Base-by-base conservation (phyloP, 2,888 invertebrate species). In the Pristionchus entomophagus region DNA sequence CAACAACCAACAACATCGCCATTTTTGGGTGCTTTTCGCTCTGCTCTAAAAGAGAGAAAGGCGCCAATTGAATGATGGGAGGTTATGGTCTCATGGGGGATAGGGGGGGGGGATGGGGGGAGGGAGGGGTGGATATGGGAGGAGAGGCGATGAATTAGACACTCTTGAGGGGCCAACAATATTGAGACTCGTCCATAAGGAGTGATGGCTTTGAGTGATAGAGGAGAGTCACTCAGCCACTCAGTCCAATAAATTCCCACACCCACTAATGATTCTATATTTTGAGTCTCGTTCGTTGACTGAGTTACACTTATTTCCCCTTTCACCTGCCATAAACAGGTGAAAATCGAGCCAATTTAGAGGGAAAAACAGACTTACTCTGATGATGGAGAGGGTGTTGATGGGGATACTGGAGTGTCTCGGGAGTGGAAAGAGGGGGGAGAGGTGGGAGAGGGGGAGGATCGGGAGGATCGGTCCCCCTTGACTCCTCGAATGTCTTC, bases 131-230 rank as follows among this genome's bases (percentile, higher is more conserved):
- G n/a, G 26, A 26, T 26, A 22, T 59, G 26, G n/a, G 59, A 59
- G 59, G 59, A 22, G n/a, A 45, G 49, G 78, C 51, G 45, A 80
- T 49, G 32, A 80, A 80, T 73, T 73, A 73, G 73, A 69, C 62
- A 62, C 62, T 62, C 56, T 62, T 32, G 41, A 73, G n/a, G 73
- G 73, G n/a, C 32, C 5, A 32, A 51, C 32, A 80, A 51, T 80
- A 80, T 29, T 51, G 78, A 22, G n/a, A 12, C n/a, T 35, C 8
- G 49, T 80, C 78, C 29, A 80, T 73, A 80, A 51, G 51, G n/a
- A 32, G 49, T 80, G 78, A 80, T 49, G 78, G 10, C 14, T n/a
- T 49, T 78, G 77, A 78, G 78, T 78, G 78, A 80, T 80, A 41
- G 65, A 35, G 35, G 19, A n/a, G 65, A 65, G 65, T 41, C 73